Evolutionary conservation across 2,113 vertebrate genomes (phyloP).

Genomic region (Carettochelys insculpta): DNA sequence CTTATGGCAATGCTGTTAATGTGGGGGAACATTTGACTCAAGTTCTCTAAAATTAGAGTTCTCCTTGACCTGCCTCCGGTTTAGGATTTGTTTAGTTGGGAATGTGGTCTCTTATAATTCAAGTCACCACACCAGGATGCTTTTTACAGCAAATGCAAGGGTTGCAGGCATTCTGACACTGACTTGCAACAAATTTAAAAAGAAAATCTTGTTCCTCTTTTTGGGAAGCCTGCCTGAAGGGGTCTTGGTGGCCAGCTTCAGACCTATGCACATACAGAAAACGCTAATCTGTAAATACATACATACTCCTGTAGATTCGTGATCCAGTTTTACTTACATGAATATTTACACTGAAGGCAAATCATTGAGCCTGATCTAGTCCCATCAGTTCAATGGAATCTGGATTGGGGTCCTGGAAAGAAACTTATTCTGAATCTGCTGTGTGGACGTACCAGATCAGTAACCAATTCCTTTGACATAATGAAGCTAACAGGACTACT

Average conservation of each 20-base stretch:
- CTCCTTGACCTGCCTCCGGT: neutral
- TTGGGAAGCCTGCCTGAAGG: neutral
- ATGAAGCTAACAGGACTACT: neutral
- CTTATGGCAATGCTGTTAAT: neutral
- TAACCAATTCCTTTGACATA: neutral
- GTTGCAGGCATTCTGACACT: neutral
- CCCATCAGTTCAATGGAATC: neutral
- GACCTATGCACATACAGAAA: neutral
- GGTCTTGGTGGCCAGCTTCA: neutral
- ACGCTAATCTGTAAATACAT: neutral
- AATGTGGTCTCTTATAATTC: rapidly evolving
- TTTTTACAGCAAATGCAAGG: neutral
- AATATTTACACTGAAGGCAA: neutral
- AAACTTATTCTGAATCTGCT: neutral
- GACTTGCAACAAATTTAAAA: neutral
- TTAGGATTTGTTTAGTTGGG: neutral
- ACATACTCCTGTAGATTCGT: neutral
- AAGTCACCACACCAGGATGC: neutral
- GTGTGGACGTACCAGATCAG: neutral
- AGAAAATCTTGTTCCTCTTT: neutral
- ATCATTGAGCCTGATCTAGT: neutral
- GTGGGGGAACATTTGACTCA: neutral
- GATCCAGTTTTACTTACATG: neutral
- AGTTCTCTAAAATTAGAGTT: neutral
- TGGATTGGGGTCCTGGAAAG: neutral